Conservation (phyloP, 1,140 invertebrate species). For the Apolygus lucorum region DNA sequence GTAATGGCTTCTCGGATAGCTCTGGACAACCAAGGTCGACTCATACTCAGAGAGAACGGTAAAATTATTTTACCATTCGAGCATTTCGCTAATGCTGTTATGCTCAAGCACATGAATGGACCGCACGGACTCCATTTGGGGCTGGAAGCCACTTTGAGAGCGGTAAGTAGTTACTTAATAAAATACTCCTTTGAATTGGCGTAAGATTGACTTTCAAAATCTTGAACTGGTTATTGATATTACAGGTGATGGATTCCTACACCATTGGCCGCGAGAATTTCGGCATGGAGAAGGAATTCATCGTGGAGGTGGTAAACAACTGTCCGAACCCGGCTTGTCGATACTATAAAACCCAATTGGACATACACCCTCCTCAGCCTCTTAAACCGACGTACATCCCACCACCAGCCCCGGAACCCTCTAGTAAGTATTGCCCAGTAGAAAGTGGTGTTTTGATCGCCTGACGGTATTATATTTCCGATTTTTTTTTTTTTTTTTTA, state of each 20-base stretch:
- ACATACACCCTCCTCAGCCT: constrained; percentile 32
- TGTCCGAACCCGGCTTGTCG: constrained; percentile 75
- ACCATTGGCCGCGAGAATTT: constrained; percentile 76
- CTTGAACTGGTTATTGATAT: no score
- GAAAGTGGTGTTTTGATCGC: no score
- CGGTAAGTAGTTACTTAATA: constrained; percentile 55
- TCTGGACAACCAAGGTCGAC: constrained; percentile 67
- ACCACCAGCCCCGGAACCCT: constrained; percentile 29
- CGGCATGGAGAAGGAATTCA: constrained; percentile 83
- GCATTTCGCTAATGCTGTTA: constrained; percentile 80
- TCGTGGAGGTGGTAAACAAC: constrained; percentile 75
- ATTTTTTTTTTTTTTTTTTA: no score
- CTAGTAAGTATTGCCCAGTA: constrained; percentile 30
- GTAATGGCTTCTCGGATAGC: constrained; percentile 74
- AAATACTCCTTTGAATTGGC: no score
- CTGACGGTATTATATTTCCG: no score
- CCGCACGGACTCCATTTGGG: constrained; percentile 72
- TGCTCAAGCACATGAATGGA: constrained; percentile 80
- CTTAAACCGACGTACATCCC: constrained; percentile 35
- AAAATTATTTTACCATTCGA: constrained; percentile 80
- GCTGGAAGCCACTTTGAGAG: constrained; percentile 67
- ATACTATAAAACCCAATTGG: constrained; percentile 72
- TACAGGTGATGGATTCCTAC: constrained; percentile 67
- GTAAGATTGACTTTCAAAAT: no score
- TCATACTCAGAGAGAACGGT: constrained; percentile 72